Evolutionary conservation across 92 coral and sea anemone genomes (phyloP).

Genomic region (Actinernus sp.): DNA sequence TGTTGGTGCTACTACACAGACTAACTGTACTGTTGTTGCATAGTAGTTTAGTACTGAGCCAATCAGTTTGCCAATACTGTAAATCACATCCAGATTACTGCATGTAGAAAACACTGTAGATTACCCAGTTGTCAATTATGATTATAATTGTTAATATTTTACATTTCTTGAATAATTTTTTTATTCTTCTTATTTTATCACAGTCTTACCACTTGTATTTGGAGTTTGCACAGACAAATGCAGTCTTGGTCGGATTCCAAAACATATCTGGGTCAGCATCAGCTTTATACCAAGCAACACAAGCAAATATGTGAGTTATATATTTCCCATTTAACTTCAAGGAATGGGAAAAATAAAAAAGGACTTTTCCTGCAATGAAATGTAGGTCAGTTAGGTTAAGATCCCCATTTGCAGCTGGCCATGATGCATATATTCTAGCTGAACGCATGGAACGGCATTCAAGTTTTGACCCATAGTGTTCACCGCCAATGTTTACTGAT

Average conservation of each 20-base stretch:
- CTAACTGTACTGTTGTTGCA: too few species aligned
- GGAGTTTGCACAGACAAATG: conserved; percentile 25
- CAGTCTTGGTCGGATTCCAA: conserved; percentile 52
- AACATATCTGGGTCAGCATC: conserved; percentile 27
- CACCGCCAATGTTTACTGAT: too few species aligned
- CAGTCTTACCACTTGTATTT: conserved; percentile 57
- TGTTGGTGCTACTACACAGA: too few species aligned
- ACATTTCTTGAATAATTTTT: conserved; percentile 3
- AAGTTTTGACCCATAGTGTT: too few species aligned
- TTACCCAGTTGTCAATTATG: conserved; percentile 7
- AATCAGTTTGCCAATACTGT: too few species aligned
- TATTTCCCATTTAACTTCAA: conserved; percentile 13
- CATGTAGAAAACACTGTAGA: too few species aligned
- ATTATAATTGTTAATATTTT: background rate
- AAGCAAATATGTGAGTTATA: conserved; percentile 52
- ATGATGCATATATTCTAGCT: conserved; percentile 11
- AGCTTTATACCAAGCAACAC: conserved; percentile 60
- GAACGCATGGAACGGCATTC: conserved; percentile 13
- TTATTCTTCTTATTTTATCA: background rate
- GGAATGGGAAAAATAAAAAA: conserved; percentile 28
- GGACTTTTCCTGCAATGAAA: too few species aligned
- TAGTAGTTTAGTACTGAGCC: too few species aligned
- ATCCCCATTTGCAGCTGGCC: background rate
- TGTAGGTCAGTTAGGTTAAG: too few species aligned
- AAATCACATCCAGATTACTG: too few species aligned